Conservation (phyloP, 2,113 vertebrate genomes). For the Ageneiosus marmoratus region DNA sequence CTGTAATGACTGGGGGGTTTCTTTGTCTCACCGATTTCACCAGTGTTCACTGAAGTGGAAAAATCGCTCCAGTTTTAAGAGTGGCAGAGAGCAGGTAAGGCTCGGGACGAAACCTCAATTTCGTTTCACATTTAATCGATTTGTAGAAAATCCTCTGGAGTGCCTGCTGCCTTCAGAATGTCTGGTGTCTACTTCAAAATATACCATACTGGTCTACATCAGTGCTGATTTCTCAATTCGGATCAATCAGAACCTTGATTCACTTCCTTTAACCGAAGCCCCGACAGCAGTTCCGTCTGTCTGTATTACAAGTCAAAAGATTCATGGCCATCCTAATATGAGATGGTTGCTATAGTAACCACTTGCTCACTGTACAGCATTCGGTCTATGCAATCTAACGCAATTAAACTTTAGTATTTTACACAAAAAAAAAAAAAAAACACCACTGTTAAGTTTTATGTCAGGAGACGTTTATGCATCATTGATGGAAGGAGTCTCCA, state of each 20-base stretch:
- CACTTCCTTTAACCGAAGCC: too few relatives aligned
- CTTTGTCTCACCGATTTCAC: neutral
- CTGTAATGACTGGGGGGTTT: conserved; percentile 11
- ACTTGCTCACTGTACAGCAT: too few relatives aligned
- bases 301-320: too few relatives aligned
- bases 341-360: too few relatives aligned
- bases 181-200: neutral
- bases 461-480: too few relatives aligned
- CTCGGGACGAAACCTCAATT: conserved; percentile 4
- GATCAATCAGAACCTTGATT: neutral
- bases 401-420: too few relatives aligned
- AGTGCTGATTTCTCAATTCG: neutral
- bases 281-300: too few relatives aligned
- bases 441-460: too few relatives aligned
- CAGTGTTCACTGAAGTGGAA: neutral
- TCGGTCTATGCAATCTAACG: too few relatives aligned
- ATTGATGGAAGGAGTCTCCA: too few relatives aligned
- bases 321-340: too few relatives aligned
- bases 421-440: too few relatives aligned
- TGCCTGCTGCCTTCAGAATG: neutral
- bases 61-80: conserved; percentile 3
- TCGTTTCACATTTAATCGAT: conserved; percentile 36
- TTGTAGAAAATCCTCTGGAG: conserved; percentile 9
- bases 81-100: conserved; percentile 2
- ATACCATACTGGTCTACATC: neutral